Base-by-base conservation (phyloP, 2,113 vertebrate genomes). In the Hemichromis elongatus region DNA sequence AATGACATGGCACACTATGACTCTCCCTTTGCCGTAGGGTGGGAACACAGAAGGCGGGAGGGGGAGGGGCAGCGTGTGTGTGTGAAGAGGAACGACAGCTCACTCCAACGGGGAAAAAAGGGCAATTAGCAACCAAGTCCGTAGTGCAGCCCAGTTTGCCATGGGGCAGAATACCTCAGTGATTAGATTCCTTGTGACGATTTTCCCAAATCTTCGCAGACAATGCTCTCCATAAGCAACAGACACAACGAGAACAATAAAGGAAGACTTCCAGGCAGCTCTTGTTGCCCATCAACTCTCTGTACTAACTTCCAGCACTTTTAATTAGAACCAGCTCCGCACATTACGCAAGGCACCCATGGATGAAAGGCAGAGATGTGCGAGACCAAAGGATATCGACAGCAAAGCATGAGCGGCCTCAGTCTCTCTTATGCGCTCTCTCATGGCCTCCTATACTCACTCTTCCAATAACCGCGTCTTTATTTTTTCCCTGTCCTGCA, bases 1-100 rank as follows among this genome's bases (percentile, higher is more conserved):
- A 92, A 93, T 94, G 93, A 94, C 93, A 95, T 91, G 86, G 93
- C 91, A 91, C 93, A 92, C 93, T 90, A 90, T 94, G 93, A 94
- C 92, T 92, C 90, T 93, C 84, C 82, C 88, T 94, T 89, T 86
- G 88, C 93, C 53, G 68, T 54, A 63, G 91, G 93, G 82, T 85
- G 83, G 86, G 92, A 92, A 93, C 92, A 89, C 81, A 19, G 89
- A 92, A 90, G 81, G 81, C 81, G 75, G 78, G 63, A 37, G 30
- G 59, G 14, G 83, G 35, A 61, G 55, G 70, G 30, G 77, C 21
- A 28, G 53, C 80, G 45, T 73, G 80, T 87, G 77, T 89, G 84
- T 84, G 83, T 82, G 83, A 88, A 89, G 78, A 92, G 86, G 79
- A 88, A 88, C 91, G 86, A 91, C 84, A 93, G 90, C 88, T 91